Conservation (phyloP, 2,797 vertebrate species). For the Amphiprion clarkii region DNA sequence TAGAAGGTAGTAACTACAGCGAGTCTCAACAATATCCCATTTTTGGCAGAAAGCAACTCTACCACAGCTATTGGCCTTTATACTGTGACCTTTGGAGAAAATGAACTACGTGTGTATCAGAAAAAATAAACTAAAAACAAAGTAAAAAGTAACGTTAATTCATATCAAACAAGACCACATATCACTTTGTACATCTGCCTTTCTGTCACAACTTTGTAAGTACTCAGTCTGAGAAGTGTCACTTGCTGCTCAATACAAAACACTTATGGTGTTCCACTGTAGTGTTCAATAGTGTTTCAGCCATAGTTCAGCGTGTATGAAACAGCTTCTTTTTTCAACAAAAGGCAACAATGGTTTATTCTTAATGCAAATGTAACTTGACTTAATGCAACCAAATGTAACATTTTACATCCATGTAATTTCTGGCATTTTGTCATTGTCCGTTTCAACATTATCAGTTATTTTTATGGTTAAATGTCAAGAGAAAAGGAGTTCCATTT, state of each 20-base stretch:
- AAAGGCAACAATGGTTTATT: constrained; percentile 79
- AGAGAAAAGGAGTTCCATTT: constrained; percentile 8
- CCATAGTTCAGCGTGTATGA: constrained; percentile 27
- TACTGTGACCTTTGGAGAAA: constrained; percentile 18
- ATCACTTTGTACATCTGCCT: constrained; percentile 9
- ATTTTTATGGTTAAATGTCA: constrained; percentile 44
- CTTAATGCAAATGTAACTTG: constrained; percentile 32
- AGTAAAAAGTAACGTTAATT: neutral
- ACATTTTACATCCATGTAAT: constrained; percentile 23
- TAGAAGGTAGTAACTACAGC: constrained; percentile 16
- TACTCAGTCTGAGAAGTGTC: constrained; percentile 24
- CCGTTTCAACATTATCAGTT: constrained; percentile 60
- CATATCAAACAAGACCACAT: neutral
- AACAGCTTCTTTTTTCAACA: constrained; percentile 40
- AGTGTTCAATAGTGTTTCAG: constrained; percentile 19
- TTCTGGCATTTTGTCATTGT: constrained; percentile 23
- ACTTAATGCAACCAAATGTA: constrained; percentile 30
- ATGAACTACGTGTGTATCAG: neutral
- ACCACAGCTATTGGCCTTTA: constrained; percentile 22
- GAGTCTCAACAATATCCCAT: constrained; percentile 24
- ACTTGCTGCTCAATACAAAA: constrained; percentile 29
- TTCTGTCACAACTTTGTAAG: neutral
- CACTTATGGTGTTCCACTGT: constrained; percentile 1
- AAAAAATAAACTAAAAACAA: neutral
- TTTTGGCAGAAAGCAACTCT: constrained; percentile 7